These are phyloP conservation scores for Leiothrix lutea DNA, from an alignment of 2,113 vertebrate species.

Conservation along the genomic window DNA sequence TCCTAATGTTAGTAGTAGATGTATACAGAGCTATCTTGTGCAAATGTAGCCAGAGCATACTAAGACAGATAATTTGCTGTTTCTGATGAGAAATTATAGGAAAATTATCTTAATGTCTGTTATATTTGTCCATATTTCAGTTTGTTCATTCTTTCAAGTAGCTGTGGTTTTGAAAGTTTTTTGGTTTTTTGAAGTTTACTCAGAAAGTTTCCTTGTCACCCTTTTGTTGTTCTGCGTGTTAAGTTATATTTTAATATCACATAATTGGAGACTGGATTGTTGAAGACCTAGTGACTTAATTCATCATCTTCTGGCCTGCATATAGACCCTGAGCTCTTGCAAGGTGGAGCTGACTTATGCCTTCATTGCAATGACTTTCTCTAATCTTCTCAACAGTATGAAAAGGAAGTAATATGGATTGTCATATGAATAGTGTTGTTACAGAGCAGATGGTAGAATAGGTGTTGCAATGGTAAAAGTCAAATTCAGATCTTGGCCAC, in stretches of 20 bases:
- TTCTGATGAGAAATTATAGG: not conserved
- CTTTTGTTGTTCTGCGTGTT: not conserved
- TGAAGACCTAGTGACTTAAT: not conserved
- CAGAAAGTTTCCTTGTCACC: not conserved
- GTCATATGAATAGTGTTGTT: not conserved
- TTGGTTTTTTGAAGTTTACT: not conserved
- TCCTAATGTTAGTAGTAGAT: not conserved
- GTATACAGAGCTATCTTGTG: not conserved
- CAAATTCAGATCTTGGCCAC: not conserved
- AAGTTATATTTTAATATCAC: not conserved
- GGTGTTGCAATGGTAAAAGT: not conserved
- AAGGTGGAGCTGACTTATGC: not conserved
- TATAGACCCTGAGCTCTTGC: not conserved
- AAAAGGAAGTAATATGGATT: not conserved
- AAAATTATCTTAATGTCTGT: not conserved
- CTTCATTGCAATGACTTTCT: not conserved
- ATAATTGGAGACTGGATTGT: not conserved
- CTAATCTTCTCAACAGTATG: not conserved
- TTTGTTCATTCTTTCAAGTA: not conserved
- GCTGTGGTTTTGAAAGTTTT: not conserved
- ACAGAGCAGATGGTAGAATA: not conserved
- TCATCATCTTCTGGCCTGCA: not conserved
- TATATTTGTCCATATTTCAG: not conserved
- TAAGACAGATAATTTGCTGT: not conserved
- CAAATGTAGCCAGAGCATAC: not conserved